Evolutionary conservation across 2,113 vertebrate species (phyloP).

Genomic region (Delphinus delphis): DNA sequence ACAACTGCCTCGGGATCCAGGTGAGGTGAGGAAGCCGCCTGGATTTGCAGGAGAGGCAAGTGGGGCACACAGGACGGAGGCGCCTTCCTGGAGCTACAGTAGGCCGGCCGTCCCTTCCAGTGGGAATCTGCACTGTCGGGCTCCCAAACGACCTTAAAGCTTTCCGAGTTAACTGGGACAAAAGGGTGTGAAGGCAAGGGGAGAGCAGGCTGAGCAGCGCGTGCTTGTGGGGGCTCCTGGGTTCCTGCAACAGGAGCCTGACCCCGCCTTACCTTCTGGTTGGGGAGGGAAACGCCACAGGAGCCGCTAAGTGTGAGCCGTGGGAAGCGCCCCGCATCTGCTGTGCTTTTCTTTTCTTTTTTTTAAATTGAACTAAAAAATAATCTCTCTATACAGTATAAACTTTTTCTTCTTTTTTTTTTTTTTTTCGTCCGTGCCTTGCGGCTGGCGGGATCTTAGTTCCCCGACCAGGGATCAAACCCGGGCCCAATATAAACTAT

Average conservation of each 20-base stretch:
- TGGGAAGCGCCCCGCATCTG: not conserved
- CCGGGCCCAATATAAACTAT: not conserved
- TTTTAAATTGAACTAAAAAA: not conserved
- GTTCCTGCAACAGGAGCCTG: not conserved
- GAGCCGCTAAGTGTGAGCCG: rapidly evolving
- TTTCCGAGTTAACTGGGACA: not conserved
- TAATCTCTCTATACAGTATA: too few relatives aligned
- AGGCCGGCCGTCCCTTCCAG: not conserved
- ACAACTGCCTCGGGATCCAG: not conserved
- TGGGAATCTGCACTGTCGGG: not conserved
- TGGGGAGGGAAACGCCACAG: not conserved
- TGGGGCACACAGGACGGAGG: not conserved
- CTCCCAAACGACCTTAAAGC: not conserved
- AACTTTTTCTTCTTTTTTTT: too few relatives aligned
- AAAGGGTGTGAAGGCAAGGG: not conserved
- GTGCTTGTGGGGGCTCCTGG: rapidly evolving
- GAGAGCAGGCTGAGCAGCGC: not conserved
- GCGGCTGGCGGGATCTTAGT: not conserved
- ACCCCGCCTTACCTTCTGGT: not conserved
- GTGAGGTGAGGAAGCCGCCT: not conserved
- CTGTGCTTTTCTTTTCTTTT: too few relatives aligned
- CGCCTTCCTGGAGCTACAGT: not conserved
- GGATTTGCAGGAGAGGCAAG: not conserved
- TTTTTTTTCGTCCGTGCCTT: too few relatives aligned
- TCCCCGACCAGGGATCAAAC: not conserved